Percentiles rank a stretch among this genome's conserved stretches.
These are phyloP conservation scores for Oncopodura yosiiana DNA, from an alignment of 1,140 invertebrate genomes.

Conservation along the genomic window DNA sequence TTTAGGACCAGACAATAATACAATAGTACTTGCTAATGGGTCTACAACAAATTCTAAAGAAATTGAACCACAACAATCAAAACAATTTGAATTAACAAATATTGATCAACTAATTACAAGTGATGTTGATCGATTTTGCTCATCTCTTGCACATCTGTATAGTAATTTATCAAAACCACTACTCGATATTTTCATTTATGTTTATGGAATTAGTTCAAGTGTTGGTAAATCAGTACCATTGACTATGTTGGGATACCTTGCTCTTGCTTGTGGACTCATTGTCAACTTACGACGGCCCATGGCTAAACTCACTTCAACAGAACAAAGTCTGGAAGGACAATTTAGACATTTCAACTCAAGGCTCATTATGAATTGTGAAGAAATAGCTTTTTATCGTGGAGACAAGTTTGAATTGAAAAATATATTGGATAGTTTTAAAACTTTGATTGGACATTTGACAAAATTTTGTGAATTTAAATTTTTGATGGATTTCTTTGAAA, in stretches of 20 bases:
- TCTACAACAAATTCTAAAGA: not conserved
- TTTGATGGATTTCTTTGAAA: constrained; percentile 87
- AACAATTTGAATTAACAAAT: constrained; percentile 81
- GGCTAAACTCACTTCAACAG: constrained; percentile 76
- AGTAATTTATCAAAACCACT: constrained; percentile 95
- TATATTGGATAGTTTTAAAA: constrained; percentile 75
- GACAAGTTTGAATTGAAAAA: constrained; percentile 80
- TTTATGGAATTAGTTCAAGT: constrained; percentile 74
- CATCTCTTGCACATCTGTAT: constrained; percentile 87
- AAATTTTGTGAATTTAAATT: constrained; percentile 86
- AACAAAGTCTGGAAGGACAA: constrained; percentile 95
- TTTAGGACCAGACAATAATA: too few relatives aligned
- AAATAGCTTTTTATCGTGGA: constrained; percentile 89
- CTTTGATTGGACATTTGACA: constrained; percentile 71
- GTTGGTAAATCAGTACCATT: constrained; percentile 70
- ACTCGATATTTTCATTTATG: constrained; percentile 87
- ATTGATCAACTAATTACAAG: constrained; percentile 91
- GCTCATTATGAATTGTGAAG: constrained; percentile 94
- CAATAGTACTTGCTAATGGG: too few relatives aligned
- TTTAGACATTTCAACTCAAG: constrained; percentile 93
- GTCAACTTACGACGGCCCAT: constrained; percentile 75
- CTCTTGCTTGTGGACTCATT: constrained; percentile 68
- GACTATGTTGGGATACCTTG: constrained; percentile 73
- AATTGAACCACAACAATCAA: not conserved
- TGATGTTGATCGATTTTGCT: constrained; percentile 95